These are phyloP conservation scores for Protomyctophum bolini DNA, from an alignment of 2,113 vertebrate genomes.

Conservation along the genomic window DNA sequence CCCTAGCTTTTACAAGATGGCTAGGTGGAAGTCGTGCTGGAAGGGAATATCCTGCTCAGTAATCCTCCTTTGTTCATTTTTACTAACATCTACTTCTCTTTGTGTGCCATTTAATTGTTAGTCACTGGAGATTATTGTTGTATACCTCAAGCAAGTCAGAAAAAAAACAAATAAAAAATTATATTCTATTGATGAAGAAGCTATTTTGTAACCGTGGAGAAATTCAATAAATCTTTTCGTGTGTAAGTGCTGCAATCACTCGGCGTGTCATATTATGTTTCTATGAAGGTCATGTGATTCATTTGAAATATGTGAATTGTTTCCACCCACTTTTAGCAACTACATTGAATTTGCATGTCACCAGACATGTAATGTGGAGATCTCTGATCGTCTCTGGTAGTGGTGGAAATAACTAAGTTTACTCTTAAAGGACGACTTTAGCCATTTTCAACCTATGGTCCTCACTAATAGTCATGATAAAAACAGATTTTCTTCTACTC, in stretches of 20 bases:
- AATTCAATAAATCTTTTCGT: conserved; percentile 68
- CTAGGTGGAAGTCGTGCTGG: too few relatives aligned
- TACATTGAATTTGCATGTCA: too few relatives aligned
- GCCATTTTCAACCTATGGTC: too few relatives aligned
- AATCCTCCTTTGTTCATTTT: conserved; percentile 2
- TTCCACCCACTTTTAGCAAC: too few relatives aligned
- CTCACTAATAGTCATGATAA: too few relatives aligned
- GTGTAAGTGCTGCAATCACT: conserved; percentile 69
- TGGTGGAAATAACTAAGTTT: too few relatives aligned
- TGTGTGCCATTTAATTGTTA: conserved; percentile 44
- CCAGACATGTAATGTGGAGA: too few relatives aligned
- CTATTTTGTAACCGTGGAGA: conserved; percentile 71
- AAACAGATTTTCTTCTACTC: too few relatives aligned
- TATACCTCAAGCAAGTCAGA: conserved; percentile 67
- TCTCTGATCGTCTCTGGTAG: too few relatives aligned
- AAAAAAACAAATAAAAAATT: conserved; percentile 50
- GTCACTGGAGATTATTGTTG: conserved; percentile 51
- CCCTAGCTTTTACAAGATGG: too few relatives aligned
- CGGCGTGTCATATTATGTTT: conserved; percentile 26
- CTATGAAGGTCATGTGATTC: neutral
- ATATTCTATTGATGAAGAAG: conserved; percentile 39
- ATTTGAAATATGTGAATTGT: too few relatives aligned
- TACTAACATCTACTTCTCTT: conserved; percentile 22
- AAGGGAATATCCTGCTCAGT: neutral
- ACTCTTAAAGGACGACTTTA: too few relatives aligned